These are phyloP conservation scores for Notamacropus eugenii DNA, from an alignment of 2,797 vertebrate genomes.

Conservation along the genomic window DNA sequence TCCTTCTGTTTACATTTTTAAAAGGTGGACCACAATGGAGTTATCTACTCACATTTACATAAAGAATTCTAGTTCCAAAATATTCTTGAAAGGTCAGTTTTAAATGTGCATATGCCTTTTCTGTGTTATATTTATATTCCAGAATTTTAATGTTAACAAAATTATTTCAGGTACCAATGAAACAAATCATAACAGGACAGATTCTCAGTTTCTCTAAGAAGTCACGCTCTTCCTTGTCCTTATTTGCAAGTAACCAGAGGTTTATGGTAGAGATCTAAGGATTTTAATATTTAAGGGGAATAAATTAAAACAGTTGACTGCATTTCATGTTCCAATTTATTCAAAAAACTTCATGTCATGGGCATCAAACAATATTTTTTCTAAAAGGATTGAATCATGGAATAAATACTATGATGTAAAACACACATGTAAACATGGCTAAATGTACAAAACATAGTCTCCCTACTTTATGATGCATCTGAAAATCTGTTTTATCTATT, in stretches of 20 bases:
- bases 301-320: constrained; percentile 70
- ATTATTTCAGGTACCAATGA: not conserved
- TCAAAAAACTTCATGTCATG: constrained; percentile 73
- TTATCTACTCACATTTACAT: constrained; percentile 53
- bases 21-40: constrained; percentile 26
- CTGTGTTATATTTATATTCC: not conserved
- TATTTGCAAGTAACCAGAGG: constrained; percentile 46
- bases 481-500: not conserved
- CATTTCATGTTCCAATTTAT: constrained; percentile 66
- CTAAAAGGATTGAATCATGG: constrained; percentile 70
- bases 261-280: constrained; percentile 35
- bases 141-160: not conserved
- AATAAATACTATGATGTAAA: constrained; percentile 41
- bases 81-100: constrained; percentile 58
- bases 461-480: constrained; percentile 12
- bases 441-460: not conserved
- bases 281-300: constrained; percentile 55
- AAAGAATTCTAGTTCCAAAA: constrained; percentile 28
- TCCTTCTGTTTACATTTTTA: constrained; percentile 46
- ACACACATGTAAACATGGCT: constrained; percentile 54
- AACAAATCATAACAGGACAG: not conserved
- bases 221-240: not conserved
- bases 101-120: not conserved
- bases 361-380: constrained; percentile 55
- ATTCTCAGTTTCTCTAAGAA: not conserved